phyloP scores from a whole-genome alignment of 2,797 vertebrate genomes.

The Mormyrops boulengeri region DNA sequence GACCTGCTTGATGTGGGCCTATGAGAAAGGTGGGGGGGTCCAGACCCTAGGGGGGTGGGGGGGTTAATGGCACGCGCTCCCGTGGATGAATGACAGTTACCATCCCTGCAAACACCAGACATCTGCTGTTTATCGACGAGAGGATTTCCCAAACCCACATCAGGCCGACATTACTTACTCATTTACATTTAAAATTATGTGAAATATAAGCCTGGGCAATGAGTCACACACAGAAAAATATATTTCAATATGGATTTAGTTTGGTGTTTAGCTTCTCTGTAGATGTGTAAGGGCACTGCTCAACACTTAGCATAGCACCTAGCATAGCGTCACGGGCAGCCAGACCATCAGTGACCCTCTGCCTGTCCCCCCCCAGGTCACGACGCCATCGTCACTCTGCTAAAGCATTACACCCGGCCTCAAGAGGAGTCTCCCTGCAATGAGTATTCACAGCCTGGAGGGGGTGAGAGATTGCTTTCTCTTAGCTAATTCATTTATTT shows the following conservation, averaged over 20 bases:
- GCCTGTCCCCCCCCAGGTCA: conserved; percentile 64
- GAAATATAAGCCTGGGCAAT: not conserved
- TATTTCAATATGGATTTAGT: not conserved
- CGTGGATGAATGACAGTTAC: not conserved
- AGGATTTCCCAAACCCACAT: not conserved
- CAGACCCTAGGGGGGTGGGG: not conserved
- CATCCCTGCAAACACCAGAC: not conserved
- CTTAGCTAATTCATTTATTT: too few relatives aligned
- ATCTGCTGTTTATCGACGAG: not conserved
- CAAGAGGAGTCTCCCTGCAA: conserved; percentile 88
- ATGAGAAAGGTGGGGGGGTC: conserved; percentile 80
- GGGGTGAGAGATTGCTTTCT: conserved; percentile 62
- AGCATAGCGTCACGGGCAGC: not conserved
- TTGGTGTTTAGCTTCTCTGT: not conserved
- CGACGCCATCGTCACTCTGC: conserved; percentile 86
- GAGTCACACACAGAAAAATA: not conserved
- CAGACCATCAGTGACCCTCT: not conserved
- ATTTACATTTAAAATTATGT: not conserved
- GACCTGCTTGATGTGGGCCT: conserved; percentile 97
- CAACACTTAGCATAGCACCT: not conserved
- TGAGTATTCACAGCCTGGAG: conserved; percentile 92
- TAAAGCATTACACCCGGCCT: conserved; percentile 90
- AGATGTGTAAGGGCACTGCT: not conserved
- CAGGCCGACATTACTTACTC: not conserved
- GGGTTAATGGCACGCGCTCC: not conserved